Conservation (phyloP, 2,888 invertebrate species). For the Cantharis lateralis region DNA sequence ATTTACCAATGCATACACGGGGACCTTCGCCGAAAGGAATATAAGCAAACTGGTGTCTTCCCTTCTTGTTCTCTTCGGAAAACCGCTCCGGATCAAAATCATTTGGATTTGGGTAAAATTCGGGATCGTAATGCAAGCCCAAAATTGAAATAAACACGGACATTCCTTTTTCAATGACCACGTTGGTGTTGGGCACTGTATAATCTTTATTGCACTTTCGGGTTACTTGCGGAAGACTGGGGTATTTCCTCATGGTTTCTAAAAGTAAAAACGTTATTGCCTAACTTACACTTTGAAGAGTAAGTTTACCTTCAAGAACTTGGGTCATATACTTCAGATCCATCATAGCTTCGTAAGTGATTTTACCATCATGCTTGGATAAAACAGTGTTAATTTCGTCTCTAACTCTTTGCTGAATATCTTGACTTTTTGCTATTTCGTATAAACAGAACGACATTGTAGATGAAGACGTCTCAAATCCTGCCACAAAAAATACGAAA, state of each 20-base stretch:
- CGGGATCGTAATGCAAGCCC: neutral
- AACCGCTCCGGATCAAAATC: constrained; percentile 8
- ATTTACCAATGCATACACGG: constrained; percentile 44
- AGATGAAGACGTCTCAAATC: constrained; percentile 68
- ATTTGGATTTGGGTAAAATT: constrained; percentile 6
- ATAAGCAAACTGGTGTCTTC: constrained; percentile 21
- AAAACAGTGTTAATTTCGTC: constrained; percentile 57
- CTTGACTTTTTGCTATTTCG: constrained; percentile 59
- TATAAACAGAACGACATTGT: constrained; percentile 63
- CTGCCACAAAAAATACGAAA: constrained; percentile 65
- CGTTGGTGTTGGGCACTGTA: neutral
- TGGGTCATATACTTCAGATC: constrained; percentile 48
- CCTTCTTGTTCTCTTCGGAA: neutral
- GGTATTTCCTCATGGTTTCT: constrained; percentile 14
- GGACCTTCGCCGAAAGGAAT: constrained; percentile 47
- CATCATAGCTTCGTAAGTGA: constrained; percentile 50
- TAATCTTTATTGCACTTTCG: neutral
- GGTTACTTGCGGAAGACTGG: neutral
- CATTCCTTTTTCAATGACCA: neutral
- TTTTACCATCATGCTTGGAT: constrained; percentile 47
- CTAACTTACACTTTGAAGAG: neutral
- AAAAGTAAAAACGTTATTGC: neutral
- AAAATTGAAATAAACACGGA: neutral
- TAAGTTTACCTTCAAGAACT: constrained; percentile 52
- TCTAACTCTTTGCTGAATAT: constrained; percentile 58